Evolutionary conservation across 2,797 vertebrate species (phyloP).

Genomic region (Poliocrania exsul): DNA sequence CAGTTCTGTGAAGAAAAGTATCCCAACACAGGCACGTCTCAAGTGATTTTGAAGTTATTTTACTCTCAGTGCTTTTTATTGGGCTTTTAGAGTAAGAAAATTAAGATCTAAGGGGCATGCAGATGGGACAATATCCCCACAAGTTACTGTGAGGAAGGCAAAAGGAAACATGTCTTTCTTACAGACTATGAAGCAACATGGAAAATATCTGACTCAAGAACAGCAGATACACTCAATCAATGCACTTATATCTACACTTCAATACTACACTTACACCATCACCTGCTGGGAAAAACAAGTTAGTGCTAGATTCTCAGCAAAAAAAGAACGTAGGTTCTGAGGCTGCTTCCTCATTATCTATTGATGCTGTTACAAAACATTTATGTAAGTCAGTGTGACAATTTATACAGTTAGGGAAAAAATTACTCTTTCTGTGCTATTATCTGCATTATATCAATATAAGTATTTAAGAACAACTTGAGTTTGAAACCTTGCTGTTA

Average conservation of each 20-base stretch:
- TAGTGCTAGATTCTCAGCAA: neutral
- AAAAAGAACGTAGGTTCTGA: neutral
- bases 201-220: neutral
- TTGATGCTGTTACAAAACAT: neutral
- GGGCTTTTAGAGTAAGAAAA: neutral
- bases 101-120: neutral
- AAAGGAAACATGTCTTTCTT: neutral
- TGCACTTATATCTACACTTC: neutral
- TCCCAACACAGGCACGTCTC: neutral
- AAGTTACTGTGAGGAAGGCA: neutral
- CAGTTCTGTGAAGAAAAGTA: neutral
- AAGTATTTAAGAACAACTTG: neutral
- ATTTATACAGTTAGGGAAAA: neutral
- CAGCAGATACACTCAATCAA: neutral
- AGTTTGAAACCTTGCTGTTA: neutral
- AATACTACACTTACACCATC: neutral
- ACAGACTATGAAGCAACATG: neutral
- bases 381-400: neutral
- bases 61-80: neutral
- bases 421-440: neutral
- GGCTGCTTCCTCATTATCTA: neutral
- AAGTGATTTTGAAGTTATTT: neutral
- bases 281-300: neutral
- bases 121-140: neutral
- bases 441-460: neutral